Percentiles rank a stretch among this genome's conserved stretches.
These are phyloP conservation scores for Parthenolecanium corni DNA, from an alignment of 2,888 invertebrate genomes.

Conservation along the genomic window DNA sequence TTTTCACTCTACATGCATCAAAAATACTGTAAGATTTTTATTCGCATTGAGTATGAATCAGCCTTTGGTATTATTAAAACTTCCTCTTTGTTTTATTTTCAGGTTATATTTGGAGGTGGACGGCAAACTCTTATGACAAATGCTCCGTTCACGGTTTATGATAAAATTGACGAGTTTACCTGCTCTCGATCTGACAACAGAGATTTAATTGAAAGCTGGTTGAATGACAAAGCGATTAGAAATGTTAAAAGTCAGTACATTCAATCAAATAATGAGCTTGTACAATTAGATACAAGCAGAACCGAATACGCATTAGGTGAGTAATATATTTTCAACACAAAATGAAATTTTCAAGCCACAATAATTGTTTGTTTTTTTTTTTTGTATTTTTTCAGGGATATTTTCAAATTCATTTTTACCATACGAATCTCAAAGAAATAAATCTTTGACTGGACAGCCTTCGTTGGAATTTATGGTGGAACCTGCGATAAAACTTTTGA, in stretches of 20 bases:
- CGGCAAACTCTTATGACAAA: constrained; percentile 56
- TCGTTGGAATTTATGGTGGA: constrained; percentile 67
- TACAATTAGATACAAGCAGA: constrained; percentile 45
- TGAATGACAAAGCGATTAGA: constrained; percentile 45
- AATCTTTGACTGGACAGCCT: constrained; percentile 55
- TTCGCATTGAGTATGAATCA: no score
- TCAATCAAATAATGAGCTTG: constrained; percentile 54
- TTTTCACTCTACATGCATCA: no score
- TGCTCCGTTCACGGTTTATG: constrained; percentile 42
- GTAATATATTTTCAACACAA: constrained; percentile 12
- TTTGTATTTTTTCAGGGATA: constrained; percentile 45
- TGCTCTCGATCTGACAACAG: constrained; percentile 60
- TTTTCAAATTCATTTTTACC: constrained; percentile 68
- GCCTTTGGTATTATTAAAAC: no score
- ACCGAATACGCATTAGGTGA: constrained; percentile 66
- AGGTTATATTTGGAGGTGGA: constrained; percentile 81
- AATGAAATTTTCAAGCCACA: not conserved
- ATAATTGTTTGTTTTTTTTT: not conserved
- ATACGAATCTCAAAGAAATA: constrained; percentile 57
- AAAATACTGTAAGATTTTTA: no score
- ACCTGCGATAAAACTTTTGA: constrained; percentile 60
- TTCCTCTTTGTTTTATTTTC: constrained; percentile 2
- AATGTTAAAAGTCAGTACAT: constrained; percentile 50
- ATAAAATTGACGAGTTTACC: constrained; percentile 52
- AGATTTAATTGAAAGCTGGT: constrained; percentile 64